These are phyloP conservation scores for Carduelis carduelis DNA, from an alignment of 2,797 vertebrate genomes.

Conservation along the genomic window DNA sequence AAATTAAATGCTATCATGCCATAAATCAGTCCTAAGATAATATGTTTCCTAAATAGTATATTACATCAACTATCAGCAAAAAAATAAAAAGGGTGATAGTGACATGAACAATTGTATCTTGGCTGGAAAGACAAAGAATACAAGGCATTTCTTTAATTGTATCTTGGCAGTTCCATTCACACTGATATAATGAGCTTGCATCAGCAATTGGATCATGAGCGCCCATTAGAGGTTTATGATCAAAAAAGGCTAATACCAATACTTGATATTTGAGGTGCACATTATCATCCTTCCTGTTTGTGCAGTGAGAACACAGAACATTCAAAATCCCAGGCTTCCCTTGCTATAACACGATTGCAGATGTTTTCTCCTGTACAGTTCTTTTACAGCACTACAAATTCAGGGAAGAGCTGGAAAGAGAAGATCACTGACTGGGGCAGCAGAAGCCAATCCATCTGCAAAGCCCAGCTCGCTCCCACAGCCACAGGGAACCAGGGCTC, in stretches of 20 bases:
- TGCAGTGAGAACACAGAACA: not conserved
- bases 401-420: not conserved
- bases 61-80: not conserved
- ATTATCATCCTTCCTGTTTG: not conserved
- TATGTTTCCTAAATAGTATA: not conserved
- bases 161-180: constrained; percentile 16
- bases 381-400: not conserved
- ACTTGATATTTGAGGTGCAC: not conserved
- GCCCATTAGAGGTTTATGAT: not conserved
- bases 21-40: constrained; percentile 6
- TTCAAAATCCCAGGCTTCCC: not conserved
- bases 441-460: not conserved
- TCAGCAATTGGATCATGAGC: not conserved
- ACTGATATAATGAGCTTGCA: not conserved
- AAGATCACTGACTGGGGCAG: not conserved
- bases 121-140: not conserved
- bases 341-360: not conserved
- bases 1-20: not conserved
- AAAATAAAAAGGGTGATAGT: not conserved
- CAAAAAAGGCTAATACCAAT: not conserved
- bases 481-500: not conserved
- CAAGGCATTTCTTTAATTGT: not conserved
- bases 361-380: too few relatives aligned
- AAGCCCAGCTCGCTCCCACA: not conserved
- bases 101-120: not conserved